Conservation (phyloP, 2,888 invertebrate genomes). For the Andrena bicolor region DNA sequence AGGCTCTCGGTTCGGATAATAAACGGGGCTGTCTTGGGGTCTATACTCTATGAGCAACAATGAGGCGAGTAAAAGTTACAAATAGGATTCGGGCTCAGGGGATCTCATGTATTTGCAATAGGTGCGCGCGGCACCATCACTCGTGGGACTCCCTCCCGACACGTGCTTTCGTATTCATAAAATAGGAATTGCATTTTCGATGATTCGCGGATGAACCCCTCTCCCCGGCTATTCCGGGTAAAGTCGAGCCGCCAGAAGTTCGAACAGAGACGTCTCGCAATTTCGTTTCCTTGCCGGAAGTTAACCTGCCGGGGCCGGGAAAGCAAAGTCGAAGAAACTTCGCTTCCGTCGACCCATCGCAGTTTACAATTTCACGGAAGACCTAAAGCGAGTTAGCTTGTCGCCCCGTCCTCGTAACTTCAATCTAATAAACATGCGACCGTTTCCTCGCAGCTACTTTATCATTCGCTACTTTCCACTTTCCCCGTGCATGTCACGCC, state of each 20-base stretch:
- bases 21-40: no score
- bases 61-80: background rate
- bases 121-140: no score
- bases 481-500: slow-evolving; percentile 33
- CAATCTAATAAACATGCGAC: slow-evolving; percentile 74
- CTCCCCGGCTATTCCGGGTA: slow-evolving; percentile 13
- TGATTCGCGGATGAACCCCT: slow-evolving; percentile 25
- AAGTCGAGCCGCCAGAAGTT: slow-evolving; percentile 50
- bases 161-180: slow-evolving; percentile 10
- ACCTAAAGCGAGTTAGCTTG: slow-evolving; percentile 69
- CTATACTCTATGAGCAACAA: no score
- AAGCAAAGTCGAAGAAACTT: slow-evolving; percentile 68
- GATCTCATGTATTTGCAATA: background rate
- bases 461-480: slow-evolving; percentile 39
- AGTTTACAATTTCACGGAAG: slow-evolving; percentile 73
- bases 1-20: no score
- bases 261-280: slow-evolving; percentile 54
- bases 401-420: slow-evolving; percentile 63
- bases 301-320: slow-evolving; percentile 51
- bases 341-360: slow-evolving; percentile 56
- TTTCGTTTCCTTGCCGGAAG: slow-evolving; percentile 59
- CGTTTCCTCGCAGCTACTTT: slow-evolving; percentile 52
- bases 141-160: background rate
- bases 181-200: slow-evolving; percentile 38
- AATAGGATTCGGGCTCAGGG: background rate